Conservation (phyloP, 2,888 invertebrate genomes). For the Brachynemurus nebulosus region DNA sequence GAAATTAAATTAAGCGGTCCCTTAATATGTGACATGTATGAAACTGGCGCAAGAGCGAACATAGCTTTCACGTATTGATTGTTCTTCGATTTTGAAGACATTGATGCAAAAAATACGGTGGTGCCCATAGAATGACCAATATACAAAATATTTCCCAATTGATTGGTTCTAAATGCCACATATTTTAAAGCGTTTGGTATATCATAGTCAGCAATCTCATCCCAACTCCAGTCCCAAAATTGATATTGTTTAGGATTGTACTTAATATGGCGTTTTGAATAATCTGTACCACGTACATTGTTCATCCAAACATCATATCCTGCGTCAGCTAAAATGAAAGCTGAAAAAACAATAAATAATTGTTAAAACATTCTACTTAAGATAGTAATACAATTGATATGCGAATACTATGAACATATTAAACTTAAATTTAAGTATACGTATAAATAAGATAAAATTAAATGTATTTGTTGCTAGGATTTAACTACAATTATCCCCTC, state of each 20-base stretch:
- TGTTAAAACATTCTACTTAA: too few species aligned
- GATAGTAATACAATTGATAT: too few species aligned
- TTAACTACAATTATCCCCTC: too few species aligned
- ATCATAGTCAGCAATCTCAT: slow-evolving; percentile 79
- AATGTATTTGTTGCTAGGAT: too few species aligned
- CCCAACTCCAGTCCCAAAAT: slow-evolving; percentile 72
- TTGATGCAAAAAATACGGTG: slow-evolving; percentile 55
- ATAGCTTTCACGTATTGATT: slow-evolving; percentile 47
- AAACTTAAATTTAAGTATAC: too few species aligned
- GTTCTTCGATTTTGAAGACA: slow-evolving; percentile 51
- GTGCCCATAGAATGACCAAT: slow-evolving; percentile 90
- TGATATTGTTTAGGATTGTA: slow-evolving; percentile 37
- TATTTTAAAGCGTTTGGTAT: slow-evolving; percentile 51
- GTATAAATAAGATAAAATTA: too few species aligned
- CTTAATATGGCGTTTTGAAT: slow-evolving; percentile 49
- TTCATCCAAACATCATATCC: slow-evolving; percentile 75
- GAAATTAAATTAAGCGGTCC: slow-evolving; percentile 9
- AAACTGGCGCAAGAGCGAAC: slow-evolving; percentile 56
- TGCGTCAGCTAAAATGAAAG: slow-evolving; percentile 47
- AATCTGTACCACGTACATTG: slow-evolving; percentile 70
- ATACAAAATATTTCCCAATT: slow-evolving; percentile 50
- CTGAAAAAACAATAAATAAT: neutral
- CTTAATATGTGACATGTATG: slow-evolving; percentile 28
- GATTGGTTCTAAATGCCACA: slow-evolving; percentile 36
- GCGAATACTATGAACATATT: too few species aligned